A percentile compares a stretch with the other conserved stretches of the same genome.
Evolutionary conservation across 1,140 invertebrate genomes (phyloP).

Genomic region (Heliconius hewitsoni): DNA sequence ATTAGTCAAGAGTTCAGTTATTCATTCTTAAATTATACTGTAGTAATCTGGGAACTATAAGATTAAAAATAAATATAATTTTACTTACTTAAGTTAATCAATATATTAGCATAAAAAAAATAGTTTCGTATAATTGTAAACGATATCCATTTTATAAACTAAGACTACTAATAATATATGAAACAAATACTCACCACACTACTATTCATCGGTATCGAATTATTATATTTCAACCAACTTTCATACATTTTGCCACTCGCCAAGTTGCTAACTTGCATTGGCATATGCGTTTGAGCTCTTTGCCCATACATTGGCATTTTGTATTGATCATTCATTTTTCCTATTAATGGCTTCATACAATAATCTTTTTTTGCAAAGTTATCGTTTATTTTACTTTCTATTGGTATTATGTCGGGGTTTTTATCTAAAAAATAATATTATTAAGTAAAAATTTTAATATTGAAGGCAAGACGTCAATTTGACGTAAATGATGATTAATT

Average conservation of each 20-base stretch:
- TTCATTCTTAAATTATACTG: too few species aligned
- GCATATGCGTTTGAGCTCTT: slow-evolving; percentile 58
- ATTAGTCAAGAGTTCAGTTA: too few species aligned
- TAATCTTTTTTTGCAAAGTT: slow-evolving; percentile 70
- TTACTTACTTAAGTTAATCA: too few species aligned
- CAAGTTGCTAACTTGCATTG: slow-evolving; percentile 52
- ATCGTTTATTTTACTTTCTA: slow-evolving; percentile 71
- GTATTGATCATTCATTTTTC: slow-evolving; percentile 63
- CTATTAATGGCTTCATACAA: slow-evolving; percentile 63
- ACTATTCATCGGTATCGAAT: slow-evolving; percentile 69
- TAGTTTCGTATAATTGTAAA: too few species aligned
- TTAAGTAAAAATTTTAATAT: neutral
- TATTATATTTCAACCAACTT: slow-evolving; percentile 76
- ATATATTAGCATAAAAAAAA: too few species aligned
- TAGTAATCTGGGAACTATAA: too few species aligned
- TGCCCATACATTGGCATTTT: slow-evolving; percentile 61
- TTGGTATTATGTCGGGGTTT: slow-evolving; percentile 75
- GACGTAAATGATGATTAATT: too few species aligned
- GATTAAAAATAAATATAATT: too few species aligned
- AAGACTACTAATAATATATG: neutral
- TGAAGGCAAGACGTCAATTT: too few species aligned
- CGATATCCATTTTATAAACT: too few species aligned
- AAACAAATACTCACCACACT: slow-evolving; percentile 62
- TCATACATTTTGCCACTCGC: slow-evolving; percentile 72
- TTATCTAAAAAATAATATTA: slow-evolving; percentile 51